Conservation (phyloP, 2,888 invertebrate species). For the Plebejus argus region DNA sequence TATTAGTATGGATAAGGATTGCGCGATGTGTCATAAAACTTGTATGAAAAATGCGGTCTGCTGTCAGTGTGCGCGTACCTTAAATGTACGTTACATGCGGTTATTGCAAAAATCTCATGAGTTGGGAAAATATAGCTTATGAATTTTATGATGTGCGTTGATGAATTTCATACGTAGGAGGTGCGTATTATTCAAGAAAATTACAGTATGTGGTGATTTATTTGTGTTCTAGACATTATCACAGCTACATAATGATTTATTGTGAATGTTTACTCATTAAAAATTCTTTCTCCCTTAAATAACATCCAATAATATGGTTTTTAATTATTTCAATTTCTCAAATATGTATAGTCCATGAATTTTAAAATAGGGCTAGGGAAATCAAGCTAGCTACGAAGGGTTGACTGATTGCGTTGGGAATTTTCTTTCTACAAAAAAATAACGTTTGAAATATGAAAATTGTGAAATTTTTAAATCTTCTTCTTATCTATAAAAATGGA, state of each 20-base stretch:
- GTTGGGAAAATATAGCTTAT: background rate
- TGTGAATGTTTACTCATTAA: background rate
- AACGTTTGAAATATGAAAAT: background rate
- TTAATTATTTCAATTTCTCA: background rate
- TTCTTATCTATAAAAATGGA: too few species aligned
- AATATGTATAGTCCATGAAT: background rate
- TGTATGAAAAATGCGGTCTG: too few species aligned
- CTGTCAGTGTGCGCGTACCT: too few species aligned
- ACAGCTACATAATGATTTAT: too few species aligned
- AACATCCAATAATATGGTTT: background rate
- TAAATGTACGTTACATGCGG: conserved; percentile 42
- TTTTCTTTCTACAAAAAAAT: background rate
- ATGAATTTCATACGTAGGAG: background rate
- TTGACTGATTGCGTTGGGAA: background rate
- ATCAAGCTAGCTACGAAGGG: background rate
- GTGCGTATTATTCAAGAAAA: background rate
- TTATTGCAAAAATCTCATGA: background rate
- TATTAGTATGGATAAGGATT: too few species aligned
- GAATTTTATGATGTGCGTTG: conserved; percentile 3
- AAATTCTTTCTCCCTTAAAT: background rate
- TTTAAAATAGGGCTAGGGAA: background rate
- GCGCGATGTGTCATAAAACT: too few species aligned
- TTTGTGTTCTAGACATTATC: background rate
- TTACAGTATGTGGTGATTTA: background rate
- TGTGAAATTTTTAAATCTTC: too few species aligned